Conservation (phyloP, 2,888 invertebrate species). For the Mactromeris polynyma region DNA sequence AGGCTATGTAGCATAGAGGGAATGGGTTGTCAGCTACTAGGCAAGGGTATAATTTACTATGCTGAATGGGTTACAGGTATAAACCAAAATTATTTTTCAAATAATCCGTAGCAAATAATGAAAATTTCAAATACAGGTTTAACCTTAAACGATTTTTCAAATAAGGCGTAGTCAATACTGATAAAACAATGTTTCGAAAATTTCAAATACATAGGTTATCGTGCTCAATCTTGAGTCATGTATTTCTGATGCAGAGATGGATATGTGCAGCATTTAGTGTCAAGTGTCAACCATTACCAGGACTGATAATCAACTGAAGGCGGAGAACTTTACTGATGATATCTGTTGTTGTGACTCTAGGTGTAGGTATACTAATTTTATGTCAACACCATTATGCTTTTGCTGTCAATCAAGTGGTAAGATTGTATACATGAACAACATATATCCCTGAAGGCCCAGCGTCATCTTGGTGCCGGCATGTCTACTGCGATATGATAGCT, state of each 20-base stretch:
- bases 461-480: background rate
- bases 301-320: background rate
- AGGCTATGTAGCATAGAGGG: too few species aligned
- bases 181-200: too few species aligned
- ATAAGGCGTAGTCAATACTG: too few species aligned
- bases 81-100: too few species aligned
- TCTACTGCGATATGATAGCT: too few species aligned
- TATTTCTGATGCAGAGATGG: background rate
- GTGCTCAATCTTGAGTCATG: background rate
- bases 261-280: background rate
- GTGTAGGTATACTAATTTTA: conserved; percentile 5
- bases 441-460: background rate
- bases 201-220: background rate
- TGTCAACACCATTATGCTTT: background rate
- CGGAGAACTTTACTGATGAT: background rate
- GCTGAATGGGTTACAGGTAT: too few species aligned
- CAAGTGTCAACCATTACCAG: background rate
- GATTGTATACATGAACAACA: background rate
- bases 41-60: too few species aligned
- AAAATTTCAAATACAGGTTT: too few species aligned
- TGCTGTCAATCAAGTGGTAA: background rate
- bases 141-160: too few species aligned
- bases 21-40: too few species aligned
- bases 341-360: background rate
- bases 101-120: too few species aligned